Evolutionary conservation across 2,888 invertebrate species (phyloP).

Genomic region (Sericinus montela): DNA sequence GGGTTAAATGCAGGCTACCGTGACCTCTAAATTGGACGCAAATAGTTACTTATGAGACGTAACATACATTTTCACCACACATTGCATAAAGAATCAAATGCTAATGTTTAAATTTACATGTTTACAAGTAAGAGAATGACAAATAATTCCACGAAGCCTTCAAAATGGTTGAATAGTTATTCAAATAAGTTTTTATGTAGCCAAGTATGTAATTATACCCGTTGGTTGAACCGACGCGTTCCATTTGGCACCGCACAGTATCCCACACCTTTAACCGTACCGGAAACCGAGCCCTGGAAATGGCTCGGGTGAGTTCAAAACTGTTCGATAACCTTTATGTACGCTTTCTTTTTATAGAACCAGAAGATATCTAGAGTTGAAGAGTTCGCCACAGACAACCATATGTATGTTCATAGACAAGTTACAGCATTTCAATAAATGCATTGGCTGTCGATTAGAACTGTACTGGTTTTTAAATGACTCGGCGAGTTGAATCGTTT

Average conservation of each 20-base stretch:
- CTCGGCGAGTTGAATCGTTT: neutral
- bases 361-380: conserved; percentile 17
- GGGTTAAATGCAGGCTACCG: no score
- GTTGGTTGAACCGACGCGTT: conserved; percentile 12
- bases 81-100: no score
- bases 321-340: neutral
- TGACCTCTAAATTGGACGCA: no score
- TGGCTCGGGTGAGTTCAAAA: conserved; percentile 89
- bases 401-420: conserved; percentile 2
- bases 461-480: neutral
- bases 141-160: no score
- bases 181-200: no score
- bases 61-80: no score
- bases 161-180: no score
- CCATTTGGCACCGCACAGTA: conserved; percentile 80
- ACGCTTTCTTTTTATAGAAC: neutral
- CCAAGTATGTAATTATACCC: neutral
- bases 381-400: neutral
- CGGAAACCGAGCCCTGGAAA: conserved; percentile 94
- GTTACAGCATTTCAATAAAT: neutral
- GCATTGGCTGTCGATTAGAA: neutral
- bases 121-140: no score
- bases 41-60: no score
- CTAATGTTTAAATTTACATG: no score
- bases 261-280: conserved; percentile 90